Evolutionary conservation across 2,888 invertebrate species (phyloP), one percentile per base, ranked within the genome.

Genomic region (Nomada fabriciana): DNA sequence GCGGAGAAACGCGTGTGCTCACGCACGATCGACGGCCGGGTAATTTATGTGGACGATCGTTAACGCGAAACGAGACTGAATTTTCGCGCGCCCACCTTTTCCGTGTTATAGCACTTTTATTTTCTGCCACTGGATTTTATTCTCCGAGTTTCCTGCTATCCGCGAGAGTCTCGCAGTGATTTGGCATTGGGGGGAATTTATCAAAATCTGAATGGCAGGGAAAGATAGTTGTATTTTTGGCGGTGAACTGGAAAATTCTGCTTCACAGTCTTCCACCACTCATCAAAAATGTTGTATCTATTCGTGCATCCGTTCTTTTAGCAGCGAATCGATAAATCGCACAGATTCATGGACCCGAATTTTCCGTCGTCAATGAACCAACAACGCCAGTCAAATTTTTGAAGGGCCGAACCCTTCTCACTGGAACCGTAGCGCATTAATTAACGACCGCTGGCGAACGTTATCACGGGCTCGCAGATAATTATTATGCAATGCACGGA

Each of bases 401-500:
- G 18, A 60, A 61, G 53, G 29, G 59, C 53, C 11, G 55, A 57
- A 23, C 29, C 50, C 25, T 63, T 80, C 72, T 63, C 50, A 18
- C 29, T 52, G 71, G 60, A 53, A 64, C 36, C 61, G 47, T 71
- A 2, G 52, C 13, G 20, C 80, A 47, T 84, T 86, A 86, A 86
- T 86, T 86, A 84, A 84, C 76, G 76, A 23, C 61, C 70, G 55
- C 70, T 52, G 70, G 47, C 29, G 75, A 73, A 57, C 75, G 72
- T 82, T 80, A 83, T 83, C 83, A 25, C 42, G 2, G 64, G 18
- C 43, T 10, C 71, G 52, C 69, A 71, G 80, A 85, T 87, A 80
- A 85, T 86, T 80, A 86, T 87, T 87, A 80, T 55, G 82, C 80
- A 75, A 84, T 70, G 78, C 73, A 76, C 73, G 77, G 73, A 59